Conservation (phyloP, 2,888 invertebrate genomes). For the Nesidiocoris tenuis region DNA sequence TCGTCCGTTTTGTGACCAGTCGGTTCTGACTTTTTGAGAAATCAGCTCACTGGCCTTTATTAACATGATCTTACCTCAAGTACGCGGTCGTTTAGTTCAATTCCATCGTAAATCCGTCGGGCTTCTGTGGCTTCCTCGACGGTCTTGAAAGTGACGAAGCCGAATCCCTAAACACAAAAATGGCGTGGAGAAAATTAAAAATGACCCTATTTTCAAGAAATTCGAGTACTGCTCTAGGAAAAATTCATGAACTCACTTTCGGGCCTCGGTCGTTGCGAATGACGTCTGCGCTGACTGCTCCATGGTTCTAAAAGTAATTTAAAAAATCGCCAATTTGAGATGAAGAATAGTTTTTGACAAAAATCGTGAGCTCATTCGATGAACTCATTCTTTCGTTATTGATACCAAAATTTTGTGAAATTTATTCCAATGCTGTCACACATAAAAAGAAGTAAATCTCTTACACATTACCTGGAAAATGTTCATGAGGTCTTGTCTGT, state of each 20-base stretch:
- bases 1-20: too few relatives aligned
- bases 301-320: slow-evolving; percentile 13
- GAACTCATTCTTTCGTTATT: too few relatives aligned
- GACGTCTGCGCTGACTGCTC: slow-evolving; percentile 8
- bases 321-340: too few relatives aligned
- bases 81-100: slow-evolving; percentile 22
- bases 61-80: slow-evolving; percentile 25
- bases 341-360: too few relatives aligned
- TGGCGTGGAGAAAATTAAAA: not conserved
- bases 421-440: too few relatives aligned
- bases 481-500: slow-evolving; percentile 7
- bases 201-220: too few relatives aligned
- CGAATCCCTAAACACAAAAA: slow-evolving; percentile 19
- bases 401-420: too few relatives aligned
- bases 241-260: slow-evolving; percentile 3
- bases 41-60: too few relatives aligned
- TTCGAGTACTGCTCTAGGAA: not conserved
- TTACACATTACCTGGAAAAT: slow-evolving; percentile 14
- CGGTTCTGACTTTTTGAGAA: too few relatives aligned
- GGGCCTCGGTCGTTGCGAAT: slow-evolving; percentile 27
- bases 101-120: slow-evolving; percentile 3
- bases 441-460: not conserved
- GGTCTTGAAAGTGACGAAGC: slow-evolving; percentile 28
- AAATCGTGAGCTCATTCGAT: too few relatives aligned
- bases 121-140: not conserved